Evolutionary conservation across 2,797 vertebrate genomes (phyloP).

Genomic region (Acrossocheilus wenchowensis): DNA sequence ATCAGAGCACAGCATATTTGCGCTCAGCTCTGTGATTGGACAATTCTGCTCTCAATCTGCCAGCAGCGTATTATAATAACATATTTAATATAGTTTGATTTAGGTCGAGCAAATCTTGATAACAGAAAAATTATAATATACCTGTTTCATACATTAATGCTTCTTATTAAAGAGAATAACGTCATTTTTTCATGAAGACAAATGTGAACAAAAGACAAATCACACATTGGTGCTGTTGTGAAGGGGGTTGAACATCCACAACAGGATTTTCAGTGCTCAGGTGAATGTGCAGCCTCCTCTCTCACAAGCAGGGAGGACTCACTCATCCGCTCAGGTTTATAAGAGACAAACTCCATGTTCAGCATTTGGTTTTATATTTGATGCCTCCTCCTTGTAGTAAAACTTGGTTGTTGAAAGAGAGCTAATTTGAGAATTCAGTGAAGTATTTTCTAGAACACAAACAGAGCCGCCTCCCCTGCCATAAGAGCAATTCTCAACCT

Average conservation of each 20-base stretch:
- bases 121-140: background rate
- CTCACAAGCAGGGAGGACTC: background rate
- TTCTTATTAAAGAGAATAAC: background rate
- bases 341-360: slow-evolving; percentile 8
- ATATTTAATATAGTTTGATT: too few species aligned
- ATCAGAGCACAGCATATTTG: slow-evolving; percentile 4
- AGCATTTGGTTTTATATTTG: slow-evolving; percentile 20
- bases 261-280: background rate
- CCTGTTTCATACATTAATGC: background rate
- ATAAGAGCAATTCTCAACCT: background rate
- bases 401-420: slow-evolving; percentile 8
- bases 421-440: slow-evolving; percentile 14
- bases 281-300: background rate
- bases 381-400: slow-evolving; percentile 5
- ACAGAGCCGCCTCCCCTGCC: background rate
- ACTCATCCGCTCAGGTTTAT: background rate
- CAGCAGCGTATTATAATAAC: background rate
- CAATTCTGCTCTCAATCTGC: background rate
- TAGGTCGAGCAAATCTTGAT: background rate
- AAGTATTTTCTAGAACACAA: background rate
- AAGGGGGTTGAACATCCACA: background rate
- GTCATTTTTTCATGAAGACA: background rate
- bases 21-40: slow-evolving; percentile 16
- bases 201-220: background rate
- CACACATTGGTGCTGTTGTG: background rate